Evolutionary conservation across 2,113 vertebrate species (phyloP).

Genomic region (Cheilinus undulatus): DNA sequence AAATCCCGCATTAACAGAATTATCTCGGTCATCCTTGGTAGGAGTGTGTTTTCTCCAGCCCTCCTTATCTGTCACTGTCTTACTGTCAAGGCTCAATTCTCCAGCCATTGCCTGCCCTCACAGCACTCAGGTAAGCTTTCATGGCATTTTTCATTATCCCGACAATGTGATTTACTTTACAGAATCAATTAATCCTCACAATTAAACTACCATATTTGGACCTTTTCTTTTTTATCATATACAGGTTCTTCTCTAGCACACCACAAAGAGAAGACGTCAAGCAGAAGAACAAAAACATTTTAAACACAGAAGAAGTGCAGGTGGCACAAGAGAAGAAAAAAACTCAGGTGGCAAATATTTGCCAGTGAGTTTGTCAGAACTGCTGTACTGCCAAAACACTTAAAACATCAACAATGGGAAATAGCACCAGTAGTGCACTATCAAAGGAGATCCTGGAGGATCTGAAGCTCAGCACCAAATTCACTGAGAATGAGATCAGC

Average conservation of each 20-base stretch:
- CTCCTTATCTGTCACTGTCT: constrained; percentile 59
- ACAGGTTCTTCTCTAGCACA: constrained; percentile 15
- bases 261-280: not conserved
- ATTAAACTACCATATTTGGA: not conserved
- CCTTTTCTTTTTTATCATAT: not conserved
- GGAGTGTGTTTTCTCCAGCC: constrained; percentile 61
- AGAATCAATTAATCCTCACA: too few species aligned
- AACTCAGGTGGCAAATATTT: constrained; percentile 46
- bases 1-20: constrained; percentile 84
- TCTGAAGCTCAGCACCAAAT: constrained; percentile 89
- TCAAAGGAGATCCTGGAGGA: constrained; percentile 94
- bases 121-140: constrained; percentile 53
- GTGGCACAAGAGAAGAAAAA: constrained; percentile 8
- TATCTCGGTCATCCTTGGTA: constrained; percentile 76
- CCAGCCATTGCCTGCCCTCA: constrained; percentile 23
- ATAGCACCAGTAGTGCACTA: constrained; percentile 88
- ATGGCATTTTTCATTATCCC: not conserved
- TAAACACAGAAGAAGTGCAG: constrained; percentile 7
- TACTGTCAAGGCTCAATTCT: constrained; percentile 28
- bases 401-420: constrained; percentile 86
- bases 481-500: constrained; percentile 87
- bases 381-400: constrained; percentile 19
- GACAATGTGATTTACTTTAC: not conserved
- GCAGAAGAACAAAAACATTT: not conserved
- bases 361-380: constrained; percentile 38